phyloP scores from a whole-genome alignment of 2,797 vertebrate genomes.

The Garrulus glandarius region DNA sequence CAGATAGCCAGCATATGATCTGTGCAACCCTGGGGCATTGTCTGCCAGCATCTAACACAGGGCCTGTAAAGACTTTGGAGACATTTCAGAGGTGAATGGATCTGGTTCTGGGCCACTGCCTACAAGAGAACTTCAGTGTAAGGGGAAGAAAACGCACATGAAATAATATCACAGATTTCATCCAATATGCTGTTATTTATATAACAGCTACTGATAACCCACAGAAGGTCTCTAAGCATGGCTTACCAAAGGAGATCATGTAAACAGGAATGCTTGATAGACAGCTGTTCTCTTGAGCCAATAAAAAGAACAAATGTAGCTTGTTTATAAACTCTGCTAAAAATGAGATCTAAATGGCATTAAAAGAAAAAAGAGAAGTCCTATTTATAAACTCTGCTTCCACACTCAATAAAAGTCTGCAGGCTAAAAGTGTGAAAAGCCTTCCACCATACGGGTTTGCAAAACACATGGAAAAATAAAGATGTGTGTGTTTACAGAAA shows the following conservation, averaged over 20 bases:
- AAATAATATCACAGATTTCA: neutral
- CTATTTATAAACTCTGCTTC: constrained; percentile 57
- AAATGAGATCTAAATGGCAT: constrained; percentile 51
- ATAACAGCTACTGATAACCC: constrained; percentile 22
- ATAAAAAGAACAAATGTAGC: constrained; percentile 40
- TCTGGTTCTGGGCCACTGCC: neutral
- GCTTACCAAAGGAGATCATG: neutral
- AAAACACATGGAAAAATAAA: constrained; percentile 45
- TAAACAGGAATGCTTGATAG: constrained; percentile 47
- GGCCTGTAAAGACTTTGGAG: neutral
- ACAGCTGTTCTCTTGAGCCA: constrained; percentile 48
- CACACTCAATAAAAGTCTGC: constrained; percentile 41
- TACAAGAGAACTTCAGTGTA: neutral
- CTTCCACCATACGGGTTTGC: neutral
- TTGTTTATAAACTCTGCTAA: constrained; percentile 57
- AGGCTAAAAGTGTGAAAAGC: constrained; percentile 56
- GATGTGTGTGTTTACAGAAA: constrained; percentile 41
- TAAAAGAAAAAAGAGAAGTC: neutral
- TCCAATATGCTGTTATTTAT: constrained; percentile 21
- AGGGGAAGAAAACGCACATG: neutral
- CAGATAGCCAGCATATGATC: neutral
- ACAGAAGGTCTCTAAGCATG: constrained; percentile 3
- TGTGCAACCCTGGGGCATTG: neutral
- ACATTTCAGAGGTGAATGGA: neutral
- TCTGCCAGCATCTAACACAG: neutral